These are phyloP conservation scores for Lamprologus ornatipinnis DNA, from an alignment of 2,113 vertebrate species.

Conservation along the genomic window DNA sequence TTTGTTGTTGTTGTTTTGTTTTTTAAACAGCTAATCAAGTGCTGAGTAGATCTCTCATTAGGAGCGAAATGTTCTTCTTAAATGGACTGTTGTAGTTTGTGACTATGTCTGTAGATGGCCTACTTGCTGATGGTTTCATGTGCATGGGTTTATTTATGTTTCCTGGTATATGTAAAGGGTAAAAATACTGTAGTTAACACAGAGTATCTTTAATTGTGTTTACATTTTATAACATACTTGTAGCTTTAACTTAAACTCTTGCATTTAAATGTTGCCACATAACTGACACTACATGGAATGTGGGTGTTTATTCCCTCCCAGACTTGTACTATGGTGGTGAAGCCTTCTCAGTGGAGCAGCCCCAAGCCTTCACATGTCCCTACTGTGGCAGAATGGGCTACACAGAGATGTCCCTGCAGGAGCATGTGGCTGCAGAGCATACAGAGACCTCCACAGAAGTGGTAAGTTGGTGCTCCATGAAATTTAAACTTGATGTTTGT, in stretches of 20 bases:
- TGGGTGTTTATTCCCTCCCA: conserved; percentile 49
- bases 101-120: not conserved
- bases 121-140: not conserved
- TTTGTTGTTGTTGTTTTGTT: not conserved
- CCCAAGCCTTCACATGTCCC: conserved; percentile 97
- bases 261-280: not conserved
- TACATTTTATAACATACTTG: not conserved
- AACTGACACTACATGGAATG: not conserved
- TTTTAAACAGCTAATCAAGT: not conserved
- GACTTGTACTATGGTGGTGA: conserved; percentile 99
- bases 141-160: not conserved
- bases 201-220: not conserved
- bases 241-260: not conserved
- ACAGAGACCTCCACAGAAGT: conserved; percentile 98
- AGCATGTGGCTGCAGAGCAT: conserved; percentile 96
- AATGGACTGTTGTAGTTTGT: not conserved
- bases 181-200: not conserved
- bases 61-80: not conserved
- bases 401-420: conserved; percentile 96
- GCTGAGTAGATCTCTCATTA: not conserved
- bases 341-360: conserved; percentile 98
- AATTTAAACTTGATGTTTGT: not conserved
- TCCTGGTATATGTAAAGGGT: not conserved
- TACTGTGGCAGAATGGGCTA: conserved; percentile 99
- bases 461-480: conserved; percentile 69